phyloP scores from a whole-genome alignment of 2,888 invertebrate species.

The Phorcus lineatus region DNA sequence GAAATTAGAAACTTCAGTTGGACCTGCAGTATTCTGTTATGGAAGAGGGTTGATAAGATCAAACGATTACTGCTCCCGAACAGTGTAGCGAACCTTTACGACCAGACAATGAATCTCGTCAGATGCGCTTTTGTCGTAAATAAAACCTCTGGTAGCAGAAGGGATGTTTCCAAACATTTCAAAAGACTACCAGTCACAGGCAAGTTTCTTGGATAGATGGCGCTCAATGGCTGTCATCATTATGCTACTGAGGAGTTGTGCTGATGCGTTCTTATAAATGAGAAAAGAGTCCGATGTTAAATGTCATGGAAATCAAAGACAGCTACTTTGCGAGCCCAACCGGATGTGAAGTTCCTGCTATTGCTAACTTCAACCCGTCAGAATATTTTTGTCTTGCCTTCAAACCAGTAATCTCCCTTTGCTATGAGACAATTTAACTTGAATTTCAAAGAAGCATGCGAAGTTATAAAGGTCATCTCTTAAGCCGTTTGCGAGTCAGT shows the following conservation, averaged over 20 bases:
- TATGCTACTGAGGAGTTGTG: not conserved
- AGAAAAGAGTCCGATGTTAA: slow-evolving; percentile 1
- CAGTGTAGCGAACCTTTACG: no score
- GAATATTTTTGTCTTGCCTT: not conserved
- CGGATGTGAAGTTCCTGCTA: not conserved
- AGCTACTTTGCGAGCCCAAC: slow-evolving; percentile 9
- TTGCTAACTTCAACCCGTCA: not conserved
- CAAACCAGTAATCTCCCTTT: slow-evolving; percentile 1
- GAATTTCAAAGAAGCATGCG: no score
- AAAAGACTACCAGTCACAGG: no score
- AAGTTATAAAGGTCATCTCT: not conserved
- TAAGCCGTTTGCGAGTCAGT: not conserved
- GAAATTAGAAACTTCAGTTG: no score
- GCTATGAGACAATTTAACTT: not conserved
- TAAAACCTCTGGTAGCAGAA: no score
- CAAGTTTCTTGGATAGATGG: not conserved
- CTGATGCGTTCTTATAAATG: not conserved
- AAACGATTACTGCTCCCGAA: no score
- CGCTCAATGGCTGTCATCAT: not conserved
- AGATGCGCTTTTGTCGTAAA: no score
- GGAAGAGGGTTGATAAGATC: no score
- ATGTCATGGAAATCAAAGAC: slow-evolving; percentile 10
- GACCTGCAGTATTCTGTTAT: no score
- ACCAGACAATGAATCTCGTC: no score
- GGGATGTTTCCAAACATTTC: no score